Conservation (phyloP, 2,113 vertebrate genomes). For the Dryoscopus gambensis region DNA sequence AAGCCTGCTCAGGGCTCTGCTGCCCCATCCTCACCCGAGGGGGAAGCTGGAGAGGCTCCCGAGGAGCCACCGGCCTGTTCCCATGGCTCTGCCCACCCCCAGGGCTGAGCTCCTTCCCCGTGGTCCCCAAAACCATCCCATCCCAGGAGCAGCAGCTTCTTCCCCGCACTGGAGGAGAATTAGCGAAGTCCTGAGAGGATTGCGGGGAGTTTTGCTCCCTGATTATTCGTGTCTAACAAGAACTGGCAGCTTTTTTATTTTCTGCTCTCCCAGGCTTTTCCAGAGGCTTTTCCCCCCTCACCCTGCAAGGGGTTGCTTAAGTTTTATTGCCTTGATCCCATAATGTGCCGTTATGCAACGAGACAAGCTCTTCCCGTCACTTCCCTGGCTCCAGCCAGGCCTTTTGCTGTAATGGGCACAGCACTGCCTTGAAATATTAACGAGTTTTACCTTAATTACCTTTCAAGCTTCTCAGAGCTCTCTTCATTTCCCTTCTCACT, state of each 20-base stretch:
- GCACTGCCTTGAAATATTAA: constrained; percentile 55
- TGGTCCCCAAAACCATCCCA: background rate
- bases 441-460: constrained; percentile 53
- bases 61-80: fast-evolving
- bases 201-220: background rate
- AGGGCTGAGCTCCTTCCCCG: background rate
- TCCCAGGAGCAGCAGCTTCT: background rate
- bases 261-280: background rate
- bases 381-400: constrained; percentile 10
- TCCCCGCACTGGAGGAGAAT: fast-evolving
- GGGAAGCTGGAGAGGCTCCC: background rate
- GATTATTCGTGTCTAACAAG: background rate
- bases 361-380: constrained; percentile 42
- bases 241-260: background rate
- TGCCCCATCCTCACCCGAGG: background rate
- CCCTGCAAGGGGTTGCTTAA: background rate
- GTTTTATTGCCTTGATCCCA: constrained; percentile 60
- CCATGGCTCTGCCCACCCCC: background rate
- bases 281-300: background rate
- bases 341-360: constrained; percentile 8
- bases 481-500: background rate
- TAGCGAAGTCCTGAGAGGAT: background rate
- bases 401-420: constrained; percentile 36
- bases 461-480: background rate
- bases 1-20: background rate